Conservation (phyloP, 2,888 invertebrate species). For the Physocephala rufipes region DNA sequence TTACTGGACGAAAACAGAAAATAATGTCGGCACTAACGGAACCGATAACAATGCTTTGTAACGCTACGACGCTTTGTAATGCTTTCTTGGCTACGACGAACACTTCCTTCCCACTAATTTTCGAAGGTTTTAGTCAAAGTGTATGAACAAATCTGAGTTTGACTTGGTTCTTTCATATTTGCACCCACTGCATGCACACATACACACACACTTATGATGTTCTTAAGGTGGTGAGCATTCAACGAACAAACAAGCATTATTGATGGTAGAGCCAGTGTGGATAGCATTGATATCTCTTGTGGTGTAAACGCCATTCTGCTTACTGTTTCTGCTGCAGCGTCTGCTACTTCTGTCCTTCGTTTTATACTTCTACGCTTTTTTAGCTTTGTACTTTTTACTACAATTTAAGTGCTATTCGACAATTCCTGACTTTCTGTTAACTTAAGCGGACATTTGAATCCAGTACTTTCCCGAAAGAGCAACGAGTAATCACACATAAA, state of each 20-base stretch:
- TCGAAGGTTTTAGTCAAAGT: constrained; percentile 21
- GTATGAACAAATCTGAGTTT: constrained; percentile 13
- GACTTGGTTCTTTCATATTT: constrained; percentile 1
- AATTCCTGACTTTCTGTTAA: neutral
- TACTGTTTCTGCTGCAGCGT: neutral
- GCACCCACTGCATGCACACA: neutral
- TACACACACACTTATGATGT: neutral
- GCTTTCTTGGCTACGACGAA: too few species aligned
- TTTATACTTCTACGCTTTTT: too few species aligned
- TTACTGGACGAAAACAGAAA: too few species aligned
- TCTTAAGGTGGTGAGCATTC: too few species aligned
- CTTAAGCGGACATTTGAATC: neutral
- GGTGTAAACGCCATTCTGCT: neutral
- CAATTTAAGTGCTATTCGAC: too few species aligned
- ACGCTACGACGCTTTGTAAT: too few species aligned
- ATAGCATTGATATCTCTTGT: neutral
- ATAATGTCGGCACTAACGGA: too few species aligned
- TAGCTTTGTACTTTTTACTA: too few species aligned
- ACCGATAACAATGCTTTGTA: too few species aligned
- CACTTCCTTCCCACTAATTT: neutral
- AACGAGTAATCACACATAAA: neutral
- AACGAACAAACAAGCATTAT: neutral
- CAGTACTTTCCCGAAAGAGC: neutral
- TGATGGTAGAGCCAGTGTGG: neutral
- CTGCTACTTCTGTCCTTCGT: too few species aligned